phyloP scores from a whole-genome alignment of 1,140 invertebrate species.

The Listronotus bonariensis region DNA sequence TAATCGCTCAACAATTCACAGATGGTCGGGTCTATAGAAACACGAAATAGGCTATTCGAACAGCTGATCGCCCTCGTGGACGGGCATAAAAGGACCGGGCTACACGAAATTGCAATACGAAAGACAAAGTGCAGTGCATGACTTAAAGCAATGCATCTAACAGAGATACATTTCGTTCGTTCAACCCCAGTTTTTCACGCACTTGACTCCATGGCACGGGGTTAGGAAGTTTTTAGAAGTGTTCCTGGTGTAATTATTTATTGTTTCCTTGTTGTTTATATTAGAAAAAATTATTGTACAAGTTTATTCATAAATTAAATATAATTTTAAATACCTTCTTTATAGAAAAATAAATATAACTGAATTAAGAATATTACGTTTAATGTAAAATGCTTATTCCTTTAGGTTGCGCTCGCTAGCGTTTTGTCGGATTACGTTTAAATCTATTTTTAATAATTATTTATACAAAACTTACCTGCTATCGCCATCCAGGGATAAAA shows the following conservation, averaged over 20 bases:
- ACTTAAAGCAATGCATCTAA: conserved; percentile 6
- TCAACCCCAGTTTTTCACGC: conserved; percentile 57
- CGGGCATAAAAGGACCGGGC: conserved; percentile 42
- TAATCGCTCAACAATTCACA: conserved; percentile 26
- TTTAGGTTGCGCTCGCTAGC: too few relatives aligned
- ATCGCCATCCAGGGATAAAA: conserved; percentile 99
- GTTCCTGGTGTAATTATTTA: conserved; percentile 4
- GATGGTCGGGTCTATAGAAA: conserved; percentile 26
- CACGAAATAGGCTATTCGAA: conserved; percentile 49
- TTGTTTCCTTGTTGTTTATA: too few relatives aligned
- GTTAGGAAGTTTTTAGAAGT: conserved; percentile 42
- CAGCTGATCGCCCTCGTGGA: conserved; percentile 53
- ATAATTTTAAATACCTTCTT: too few relatives aligned
- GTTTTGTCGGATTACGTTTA: neutral
- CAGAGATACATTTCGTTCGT: conserved; percentile 43
- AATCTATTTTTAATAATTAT: neutral
- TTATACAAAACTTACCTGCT: conserved; percentile 77
- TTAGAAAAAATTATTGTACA: neutral
- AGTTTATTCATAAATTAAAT: neutral
- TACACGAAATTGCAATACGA: conserved; percentile 29
- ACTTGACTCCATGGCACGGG: conserved; percentile 51
- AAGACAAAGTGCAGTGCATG: conserved; percentile 16
- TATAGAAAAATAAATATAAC: too few relatives aligned
- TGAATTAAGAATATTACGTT: too few relatives aligned
- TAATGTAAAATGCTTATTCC: too few relatives aligned